These are phyloP conservation scores for Kryptopterus vitreolus DNA, from an alignment of 2,797 vertebrate genomes.

Conservation along the genomic window DNA sequence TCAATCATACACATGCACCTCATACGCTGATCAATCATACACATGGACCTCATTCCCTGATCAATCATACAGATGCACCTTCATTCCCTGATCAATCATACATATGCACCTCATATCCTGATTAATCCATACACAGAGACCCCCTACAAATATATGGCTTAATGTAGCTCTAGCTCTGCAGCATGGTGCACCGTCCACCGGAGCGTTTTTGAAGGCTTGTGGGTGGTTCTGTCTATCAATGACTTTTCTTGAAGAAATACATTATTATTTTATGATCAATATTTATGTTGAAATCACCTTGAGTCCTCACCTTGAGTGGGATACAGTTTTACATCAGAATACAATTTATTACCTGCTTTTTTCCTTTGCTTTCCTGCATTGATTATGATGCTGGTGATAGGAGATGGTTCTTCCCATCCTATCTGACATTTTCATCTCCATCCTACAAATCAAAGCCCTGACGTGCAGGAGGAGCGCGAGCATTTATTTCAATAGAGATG, in stretches of 20 bases:
- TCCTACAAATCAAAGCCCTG: slow-evolving; percentile 3
- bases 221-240: slow-evolving; percentile 6
- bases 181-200: neutral
- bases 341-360: neutral
- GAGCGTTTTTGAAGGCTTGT: neutral
- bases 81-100: too few species aligned
- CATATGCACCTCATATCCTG: too few species aligned
- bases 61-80: too few species aligned
- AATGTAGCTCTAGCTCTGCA: neutral
- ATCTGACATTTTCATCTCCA: neutral
- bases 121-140: too few species aligned
- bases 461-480: slow-evolving; percentile 3
- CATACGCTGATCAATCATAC: too few species aligned
- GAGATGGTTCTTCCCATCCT: neutral
- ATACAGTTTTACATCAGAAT: neutral
- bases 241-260: neutral
- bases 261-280: slow-evolving; percentile 3
- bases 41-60: too few species aligned
- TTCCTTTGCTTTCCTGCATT: neutral
- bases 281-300: slow-evolving; percentile 4
- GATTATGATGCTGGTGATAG: too few species aligned
- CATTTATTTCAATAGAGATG: neutral
- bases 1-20: too few species aligned
- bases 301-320: neutral
- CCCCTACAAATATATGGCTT: too few species aligned